Conservation (phyloP, 2,888 invertebrate genomes). For the Copidosoma aretas region DNA sequence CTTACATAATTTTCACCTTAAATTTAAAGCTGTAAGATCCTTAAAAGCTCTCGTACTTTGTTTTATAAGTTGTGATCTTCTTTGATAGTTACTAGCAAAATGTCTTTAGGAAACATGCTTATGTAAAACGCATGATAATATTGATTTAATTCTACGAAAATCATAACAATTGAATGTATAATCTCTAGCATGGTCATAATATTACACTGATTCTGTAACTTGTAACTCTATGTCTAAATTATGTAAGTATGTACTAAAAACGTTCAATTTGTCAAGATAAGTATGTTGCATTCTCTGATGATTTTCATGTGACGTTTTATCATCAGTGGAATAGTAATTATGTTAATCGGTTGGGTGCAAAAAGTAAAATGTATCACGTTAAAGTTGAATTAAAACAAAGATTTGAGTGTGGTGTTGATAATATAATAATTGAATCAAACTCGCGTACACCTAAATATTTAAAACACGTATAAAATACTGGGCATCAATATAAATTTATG, state of each 20-base stretch:
- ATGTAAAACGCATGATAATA: slow-evolving; percentile 11
- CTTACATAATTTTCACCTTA: slow-evolving; percentile 5
- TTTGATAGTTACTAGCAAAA: slow-evolving; percentile 1
- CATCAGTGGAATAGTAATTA: slow-evolving; percentile 2
- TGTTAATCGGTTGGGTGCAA: no score
- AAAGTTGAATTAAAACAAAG: no score
- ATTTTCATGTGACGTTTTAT: slow-evolving; percentile 3
- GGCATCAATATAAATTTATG: no score
- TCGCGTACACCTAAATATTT: no score
- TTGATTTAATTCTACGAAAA: slow-evolving; percentile 10
- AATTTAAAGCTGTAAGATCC: not conserved
- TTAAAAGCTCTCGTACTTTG: not conserved
- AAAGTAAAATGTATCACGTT: no score
- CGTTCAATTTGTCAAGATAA: not conserved
- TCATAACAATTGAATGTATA: slow-evolving; percentile 1
- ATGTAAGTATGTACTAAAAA: slow-evolving; percentile 13
- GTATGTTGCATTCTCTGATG: not conserved
- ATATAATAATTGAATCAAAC: no score
- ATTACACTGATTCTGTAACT: slow-evolving; percentile 2
- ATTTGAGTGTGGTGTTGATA: no score
- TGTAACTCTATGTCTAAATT: slow-evolving; percentile 4
- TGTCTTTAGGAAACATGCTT: slow-evolving; percentile 1
- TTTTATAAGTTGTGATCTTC: slow-evolving; percentile 12
- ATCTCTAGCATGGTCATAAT: not conserved
- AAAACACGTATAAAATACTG: no score